Evolutionary conservation across 2,888 invertebrate genomes (phyloP), one percentile per base, ranked within the genome.

Genomic region (Abscondita cerata): DNA sequence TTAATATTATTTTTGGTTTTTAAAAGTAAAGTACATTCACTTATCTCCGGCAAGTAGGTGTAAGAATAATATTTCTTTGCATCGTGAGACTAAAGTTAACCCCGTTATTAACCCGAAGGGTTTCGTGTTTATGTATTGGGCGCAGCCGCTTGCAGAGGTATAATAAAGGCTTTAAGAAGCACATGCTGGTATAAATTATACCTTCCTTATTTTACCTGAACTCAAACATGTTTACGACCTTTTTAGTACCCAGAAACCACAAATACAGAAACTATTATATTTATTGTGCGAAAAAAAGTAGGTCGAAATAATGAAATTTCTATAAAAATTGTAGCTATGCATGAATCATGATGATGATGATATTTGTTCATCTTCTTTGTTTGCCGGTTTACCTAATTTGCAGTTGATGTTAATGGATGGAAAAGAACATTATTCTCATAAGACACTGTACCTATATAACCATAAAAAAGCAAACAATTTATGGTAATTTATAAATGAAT

Each of bases 401-500:
- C 25, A 6, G 25, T 25, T 4, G 25, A 25, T 25, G 6, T 25
- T 25, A 25, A 25, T 2, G 25, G 25, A 2, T 25, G 25, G 2
- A 44, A 18, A 15, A 19, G 34, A 55, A 48, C 15, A 5, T 9
- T 25, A 48, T 55, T 55, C 48, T 48, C n/a, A n/a, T n/a, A 55
- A 47, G 47, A 31, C 38, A 44, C 6, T 20, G 33, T 44, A 44
- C 44, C 11, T 2, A 44, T 44, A 5, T 15, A 13, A 5, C 15
- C 4, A 9, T 41, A 18, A 44, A 16, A 44, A 19, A 44, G 41
- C 15, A 51, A 52, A 25, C 25, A 25, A 57, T 57, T 40, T 57
- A 33, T 57, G 57, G 19, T 18, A 57, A 57, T 57, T 52, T 57
- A 57, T 51, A 41, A 51, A 51, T 57, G 51, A 41, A 57, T 52